Conservation (phyloP, 2,888 invertebrate species). For the Ochropleura plecta region DNA sequence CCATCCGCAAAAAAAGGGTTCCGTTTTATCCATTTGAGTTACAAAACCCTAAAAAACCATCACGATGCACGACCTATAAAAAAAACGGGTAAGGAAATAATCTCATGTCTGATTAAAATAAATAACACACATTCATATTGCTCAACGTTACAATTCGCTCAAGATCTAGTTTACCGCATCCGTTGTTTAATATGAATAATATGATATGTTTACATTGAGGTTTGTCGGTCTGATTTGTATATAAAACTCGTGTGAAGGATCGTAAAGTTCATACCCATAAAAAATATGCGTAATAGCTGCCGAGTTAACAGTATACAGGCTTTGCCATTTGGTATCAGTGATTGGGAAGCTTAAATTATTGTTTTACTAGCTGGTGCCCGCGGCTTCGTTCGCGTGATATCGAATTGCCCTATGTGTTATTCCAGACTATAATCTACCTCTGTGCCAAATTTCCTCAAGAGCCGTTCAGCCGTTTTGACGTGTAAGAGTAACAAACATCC, state of each 20-base stretch:
- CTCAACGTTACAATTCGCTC: constrained; percentile 33
- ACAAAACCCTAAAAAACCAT: background rate
- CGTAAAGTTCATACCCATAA: constrained; percentile 39
- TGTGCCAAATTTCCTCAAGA: no score
- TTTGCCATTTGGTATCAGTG: background rate
- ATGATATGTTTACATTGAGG: constrained; percentile 52
- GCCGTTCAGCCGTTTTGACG: no score
- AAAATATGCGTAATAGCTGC: constrained; percentile 29
- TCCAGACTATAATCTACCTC: no score
- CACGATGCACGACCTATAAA: background rate
- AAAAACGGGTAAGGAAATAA: constrained; percentile 10
- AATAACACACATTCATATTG: constrained; percentile 33
- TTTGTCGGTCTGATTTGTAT: constrained; percentile 43
- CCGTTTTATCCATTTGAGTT: no score
- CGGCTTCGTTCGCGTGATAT: no score
- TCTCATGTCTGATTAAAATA: constrained; percentile 17
- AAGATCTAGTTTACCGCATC: constrained; percentile 58
- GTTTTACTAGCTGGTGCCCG: background rate
- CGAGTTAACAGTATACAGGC: background rate
- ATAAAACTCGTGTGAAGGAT: constrained; percentile 27
- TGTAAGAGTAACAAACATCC: no score
- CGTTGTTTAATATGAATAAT: constrained; percentile 53
- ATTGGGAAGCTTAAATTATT: background rate
- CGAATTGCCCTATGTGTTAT: no score
- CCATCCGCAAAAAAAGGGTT: no score